phyloP scores from a whole-genome alignment of 2,797 vertebrate species.

The Glyptemys insculpta region DNA sequence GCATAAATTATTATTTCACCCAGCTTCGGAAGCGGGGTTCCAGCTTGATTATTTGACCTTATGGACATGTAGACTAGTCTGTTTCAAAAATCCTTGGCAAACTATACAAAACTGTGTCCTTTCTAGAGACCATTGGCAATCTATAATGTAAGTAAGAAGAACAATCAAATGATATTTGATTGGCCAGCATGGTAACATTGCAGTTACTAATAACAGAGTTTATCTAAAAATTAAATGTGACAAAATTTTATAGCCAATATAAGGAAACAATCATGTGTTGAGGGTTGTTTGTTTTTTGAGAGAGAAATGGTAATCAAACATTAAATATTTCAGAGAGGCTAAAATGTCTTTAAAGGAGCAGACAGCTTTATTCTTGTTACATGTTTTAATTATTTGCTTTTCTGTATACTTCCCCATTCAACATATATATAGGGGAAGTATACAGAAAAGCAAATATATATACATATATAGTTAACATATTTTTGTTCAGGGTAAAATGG shows the following conservation, averaged over 20 bases:
- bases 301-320: background rate
- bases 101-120: background rate
- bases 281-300: background rate
- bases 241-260: background rate
- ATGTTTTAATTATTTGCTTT: background rate
- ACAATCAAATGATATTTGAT: background rate
- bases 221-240: background rate
- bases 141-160: background rate
- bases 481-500: background rate
- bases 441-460: background rate
- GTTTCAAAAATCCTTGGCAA: background rate
- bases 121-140: background rate
- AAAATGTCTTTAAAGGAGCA: background rate
- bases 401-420: background rate
- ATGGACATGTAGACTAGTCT: conserved; percentile 45
- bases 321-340: background rate
- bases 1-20: conserved; percentile 45
- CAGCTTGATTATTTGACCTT: conserved; percentile 16
- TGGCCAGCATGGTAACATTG: background rate
- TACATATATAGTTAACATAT: background rate
- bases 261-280: background rate
- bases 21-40: conserved; percentile 51
- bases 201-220: background rate
- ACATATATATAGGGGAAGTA: background rate
- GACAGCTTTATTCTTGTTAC: background rate